phyloP scores from a whole-genome alignment of 2,797 vertebrate species.

The Heliangelus exortis region DNA sequence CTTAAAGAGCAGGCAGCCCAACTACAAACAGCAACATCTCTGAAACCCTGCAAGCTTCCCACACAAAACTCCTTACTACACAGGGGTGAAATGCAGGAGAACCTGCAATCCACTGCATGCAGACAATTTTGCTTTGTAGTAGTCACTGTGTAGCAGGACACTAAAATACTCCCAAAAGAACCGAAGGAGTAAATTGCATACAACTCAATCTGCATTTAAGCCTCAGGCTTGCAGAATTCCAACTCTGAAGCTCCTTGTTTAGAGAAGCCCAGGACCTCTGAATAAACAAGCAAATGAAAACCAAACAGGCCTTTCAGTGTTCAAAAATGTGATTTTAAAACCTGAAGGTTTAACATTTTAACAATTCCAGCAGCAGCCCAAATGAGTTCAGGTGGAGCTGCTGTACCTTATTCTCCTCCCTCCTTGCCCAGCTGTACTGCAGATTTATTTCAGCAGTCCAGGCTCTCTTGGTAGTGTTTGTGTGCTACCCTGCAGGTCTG shows the following conservation, averaged over 20 bases:
- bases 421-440: not conserved
- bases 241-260: slow-evolving; percentile 30
- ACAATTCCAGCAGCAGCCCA: not conserved
- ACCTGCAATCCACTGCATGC: not conserved
- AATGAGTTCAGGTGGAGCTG: slow-evolving; percentile 18
- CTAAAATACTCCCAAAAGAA: slow-evolving; percentile 37
- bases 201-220: slow-evolving; percentile 54
- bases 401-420: slow-evolving; percentile 2
- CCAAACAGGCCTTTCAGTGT: not conserved
- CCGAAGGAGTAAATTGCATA: slow-evolving; percentile 11
- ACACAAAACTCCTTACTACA: not conserved
- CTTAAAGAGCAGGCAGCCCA: not conserved
- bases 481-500: slow-evolving; percentile 51
- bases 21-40: not conserved
- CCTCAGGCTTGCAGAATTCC: slow-evolving; percentile 33
- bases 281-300: slow-evolving; percentile 5
- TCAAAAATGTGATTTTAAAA: not conserved
- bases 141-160: not conserved
- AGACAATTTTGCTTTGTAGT: not conserved
- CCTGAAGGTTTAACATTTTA: not conserved
- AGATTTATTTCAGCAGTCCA: slow-evolving; percentile 54
- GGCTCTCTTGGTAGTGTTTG: slow-evolving; percentile 40
- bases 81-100: not conserved
- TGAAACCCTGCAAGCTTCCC: not conserved
- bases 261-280: not conserved